Conservation (phyloP, 2,888 invertebrate genomes). For the Emmelina monodactyla region DNA sequence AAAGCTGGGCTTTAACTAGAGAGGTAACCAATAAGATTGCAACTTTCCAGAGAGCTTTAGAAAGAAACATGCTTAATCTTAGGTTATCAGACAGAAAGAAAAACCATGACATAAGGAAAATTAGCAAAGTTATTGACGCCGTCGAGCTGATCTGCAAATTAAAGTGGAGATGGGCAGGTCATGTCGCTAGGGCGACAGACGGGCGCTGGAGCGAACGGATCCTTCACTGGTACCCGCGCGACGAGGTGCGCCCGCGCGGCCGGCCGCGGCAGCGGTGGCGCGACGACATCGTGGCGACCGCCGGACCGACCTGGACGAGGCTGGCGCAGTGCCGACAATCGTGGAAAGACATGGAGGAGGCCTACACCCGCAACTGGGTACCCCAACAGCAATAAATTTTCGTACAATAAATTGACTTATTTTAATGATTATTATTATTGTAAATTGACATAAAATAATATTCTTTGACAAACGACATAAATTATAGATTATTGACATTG, state of each 20-base stretch:
- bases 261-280: background rate
- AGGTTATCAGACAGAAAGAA: background rate
- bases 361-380: background rate
- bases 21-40: background rate
- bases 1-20: background rate
- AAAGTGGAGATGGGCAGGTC: slow-evolving; percentile 13
- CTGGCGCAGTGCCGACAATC: background rate
- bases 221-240: background rate
- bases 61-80: background rate
- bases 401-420: too few species aligned
- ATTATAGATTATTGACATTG: too few species aligned
- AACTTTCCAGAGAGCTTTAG: slow-evolving; percentile 1
- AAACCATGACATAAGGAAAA: slow-evolving; percentile 3
- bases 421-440: too few species aligned
- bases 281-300: background rate
- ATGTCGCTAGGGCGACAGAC: too few species aligned
- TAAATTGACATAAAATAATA: too few species aligned
- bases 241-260: background rate
- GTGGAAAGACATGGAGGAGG: background rate
- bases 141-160: slow-evolving; percentile 3
- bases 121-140: slow-evolving; percentile 8
- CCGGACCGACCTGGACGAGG: background rate
- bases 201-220: too few species aligned
- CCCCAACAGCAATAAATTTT: too few species aligned
- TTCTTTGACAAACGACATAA: too few species aligned